Base-by-base conservation (phyloP, 2,797 vertebrate genomes). In the Hirundo rustica region DNA sequence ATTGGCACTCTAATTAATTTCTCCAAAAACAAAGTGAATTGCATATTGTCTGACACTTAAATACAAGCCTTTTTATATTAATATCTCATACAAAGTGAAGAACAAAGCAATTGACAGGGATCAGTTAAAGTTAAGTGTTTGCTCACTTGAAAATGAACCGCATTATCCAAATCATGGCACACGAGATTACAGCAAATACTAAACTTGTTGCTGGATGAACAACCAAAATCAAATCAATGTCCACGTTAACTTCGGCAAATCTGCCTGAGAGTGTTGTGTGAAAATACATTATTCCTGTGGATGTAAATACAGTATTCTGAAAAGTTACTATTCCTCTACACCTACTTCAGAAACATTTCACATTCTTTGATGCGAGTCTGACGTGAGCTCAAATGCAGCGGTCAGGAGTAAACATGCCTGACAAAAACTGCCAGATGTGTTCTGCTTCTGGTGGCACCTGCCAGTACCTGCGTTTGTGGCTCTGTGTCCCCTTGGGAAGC, bases 321-420 rank as follows among this genome's bases (percentile, higher is more conserved):
- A 72, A 78, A 67, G 45, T 38, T 77, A 44, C 36, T 61, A 7
- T 38, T 92, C 29, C 27, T 45, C 62, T 65, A 26, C 30, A 23
- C 5, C 50, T n/a, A 17, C 45, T 44, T 53, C 1, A 3, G 71
- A 58, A 76, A 48, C 15, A 38, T 29, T 60, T 66, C 18, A 42
- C 27, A 23, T 48, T 17, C 62, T 81, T 53, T 3, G 23, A 48
- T 7, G 15, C 0, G 0, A 80, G 20, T 40, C 48, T 6, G 11
- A 57, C 0, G 0, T 0, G 1, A 77, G 67, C 45, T 62, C 29
- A 29, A 77, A 44, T 0, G 0, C 5, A n/a, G 50, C 0, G 1
- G 32, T 20, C 26, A 23, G 50, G 45, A 74, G 42, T 74, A 85
- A 74, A 32, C 14, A 51, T 34, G 17, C 11, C 0, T 5, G 47